Evolutionary conservation across 1,140 invertebrate genomes (phyloP).

Genomic region (Zaprionus davidi): DNA sequence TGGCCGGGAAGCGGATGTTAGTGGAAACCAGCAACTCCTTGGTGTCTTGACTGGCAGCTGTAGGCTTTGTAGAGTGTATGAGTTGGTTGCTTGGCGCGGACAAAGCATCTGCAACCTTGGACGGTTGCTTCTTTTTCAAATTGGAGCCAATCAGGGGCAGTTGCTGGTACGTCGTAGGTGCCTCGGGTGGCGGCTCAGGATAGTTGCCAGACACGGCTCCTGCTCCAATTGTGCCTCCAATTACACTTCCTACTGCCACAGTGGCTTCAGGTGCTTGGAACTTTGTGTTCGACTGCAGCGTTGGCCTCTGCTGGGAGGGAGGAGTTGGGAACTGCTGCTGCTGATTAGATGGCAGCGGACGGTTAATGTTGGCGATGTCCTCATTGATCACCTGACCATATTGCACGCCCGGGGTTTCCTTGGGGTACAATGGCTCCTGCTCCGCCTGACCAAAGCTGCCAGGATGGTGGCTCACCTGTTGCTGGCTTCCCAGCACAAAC

Average conservation of each 20-base stretch:
- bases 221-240: neutral
- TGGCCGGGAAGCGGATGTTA: conserved; percentile 80
- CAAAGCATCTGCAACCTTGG: neutral
- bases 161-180: conserved; percentile 74
- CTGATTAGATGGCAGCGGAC: conserved; percentile 27
- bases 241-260: neutral
- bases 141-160: conserved; percentile 70
- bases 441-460: conserved; percentile 43
- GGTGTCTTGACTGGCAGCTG: conserved; percentile 48
- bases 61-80: conserved; percentile 1
- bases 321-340: conserved; percentile 4
- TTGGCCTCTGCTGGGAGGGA: conserved; percentile 50
- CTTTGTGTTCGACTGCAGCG: conserved; percentile 44
- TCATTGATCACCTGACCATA: conserved; percentile 83
- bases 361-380: conserved; percentile 69
- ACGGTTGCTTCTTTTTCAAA: conserved; percentile 42
- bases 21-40: conserved; percentile 74
- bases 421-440: conserved; percentile 61
- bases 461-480: conserved; percentile 84
- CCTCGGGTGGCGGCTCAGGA: conserved; percentile 65
- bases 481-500: conserved; percentile 87
- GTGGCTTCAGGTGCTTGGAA: conserved; percentile 55
- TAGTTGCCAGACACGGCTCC: conserved; percentile 19
- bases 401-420: conserved; percentile 66
- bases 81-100: conserved; percentile 13